Percentiles rank a stretch among this genome's conserved stretches.
Conservation (phyloP, 2,113 vertebrate species). For the Hydrolagus affinis region DNA sequence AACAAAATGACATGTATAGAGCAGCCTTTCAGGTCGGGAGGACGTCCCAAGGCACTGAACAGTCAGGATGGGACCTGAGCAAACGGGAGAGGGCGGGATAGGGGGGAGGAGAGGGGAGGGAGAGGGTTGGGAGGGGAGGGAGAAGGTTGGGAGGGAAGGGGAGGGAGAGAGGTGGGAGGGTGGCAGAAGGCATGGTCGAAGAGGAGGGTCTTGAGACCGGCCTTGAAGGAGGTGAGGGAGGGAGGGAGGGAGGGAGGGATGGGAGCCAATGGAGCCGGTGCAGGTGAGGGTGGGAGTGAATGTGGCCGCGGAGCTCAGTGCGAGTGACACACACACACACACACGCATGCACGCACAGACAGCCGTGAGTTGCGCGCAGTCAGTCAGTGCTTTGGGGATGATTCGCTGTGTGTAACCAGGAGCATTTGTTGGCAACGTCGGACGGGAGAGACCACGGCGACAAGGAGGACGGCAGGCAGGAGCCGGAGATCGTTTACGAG, state of each 20-base stretch:
- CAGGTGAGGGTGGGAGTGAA: too few relatives aligned
- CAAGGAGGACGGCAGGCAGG: conserved; percentile 83
- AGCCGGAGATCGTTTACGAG: conserved; percentile 81
- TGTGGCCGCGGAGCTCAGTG: neutral
- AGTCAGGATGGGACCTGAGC: too few relatives aligned
- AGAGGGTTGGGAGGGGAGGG: too few relatives aligned
- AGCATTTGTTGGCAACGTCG: conserved; percentile 77
- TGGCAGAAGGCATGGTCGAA: too few relatives aligned
- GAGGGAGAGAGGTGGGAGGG: too few relatives aligned
- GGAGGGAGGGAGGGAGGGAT: neutral
- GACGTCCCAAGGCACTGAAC: neutral
- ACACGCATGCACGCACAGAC: neutral
- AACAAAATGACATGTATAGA: too few relatives aligned
- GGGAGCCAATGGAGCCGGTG: neutral
- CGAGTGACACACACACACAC: neutral
- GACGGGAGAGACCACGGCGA: conserved; percentile 84
- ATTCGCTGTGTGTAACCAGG: conserved; percentile 51
- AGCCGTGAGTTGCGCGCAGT: too few relatives aligned
- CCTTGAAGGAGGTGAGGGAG: too few relatives aligned
- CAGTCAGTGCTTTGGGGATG: neutral
- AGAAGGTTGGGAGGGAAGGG: too few relatives aligned
- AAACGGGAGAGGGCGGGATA: neutral
- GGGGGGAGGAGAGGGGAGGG: neutral
- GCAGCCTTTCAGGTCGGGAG: too few relatives aligned
- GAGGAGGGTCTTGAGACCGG: too few relatives aligned